Evolutionary conservation across 2,113 vertebrate genomes (phyloP).

Genomic region (Siphamia tubifer): DNA sequence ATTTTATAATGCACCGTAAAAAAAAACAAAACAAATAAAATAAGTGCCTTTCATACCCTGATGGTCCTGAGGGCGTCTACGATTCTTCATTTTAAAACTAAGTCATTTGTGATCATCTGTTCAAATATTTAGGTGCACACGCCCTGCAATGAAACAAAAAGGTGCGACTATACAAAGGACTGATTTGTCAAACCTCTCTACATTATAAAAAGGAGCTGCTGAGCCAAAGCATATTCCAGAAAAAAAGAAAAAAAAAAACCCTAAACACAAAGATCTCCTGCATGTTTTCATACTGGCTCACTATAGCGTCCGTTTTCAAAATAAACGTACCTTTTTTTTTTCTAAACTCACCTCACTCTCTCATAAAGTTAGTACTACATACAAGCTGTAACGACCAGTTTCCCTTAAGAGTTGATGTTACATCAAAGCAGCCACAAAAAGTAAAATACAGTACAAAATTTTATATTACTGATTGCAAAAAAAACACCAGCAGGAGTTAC

Average conservation of each 20-base stretch:
- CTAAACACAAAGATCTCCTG: not conserved
- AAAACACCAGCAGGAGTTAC: slow-evolving; percentile 32
- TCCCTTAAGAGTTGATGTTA: slow-evolving; percentile 31
- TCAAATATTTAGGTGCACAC: not conserved
- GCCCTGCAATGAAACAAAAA: not conserved
- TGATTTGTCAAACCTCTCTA: not conserved
- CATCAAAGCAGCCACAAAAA: slow-evolving; percentile 23
- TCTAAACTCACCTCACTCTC: not conserved
- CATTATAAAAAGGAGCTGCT: not conserved
- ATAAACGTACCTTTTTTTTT: not conserved
- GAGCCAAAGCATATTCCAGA: not conserved
- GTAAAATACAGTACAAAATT: slow-evolving; percentile 59
- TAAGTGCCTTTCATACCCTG: not conserved
- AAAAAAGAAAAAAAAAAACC: not conserved
- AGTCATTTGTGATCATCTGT: no score
- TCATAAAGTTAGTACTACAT: not conserved
- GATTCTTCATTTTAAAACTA: no score
- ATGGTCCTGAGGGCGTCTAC: not conserved
- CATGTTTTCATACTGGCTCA: slow-evolving; percentile 27
- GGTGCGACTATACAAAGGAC: not conserved
- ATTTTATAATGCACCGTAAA: not conserved
- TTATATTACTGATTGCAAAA: slow-evolving; percentile 45
- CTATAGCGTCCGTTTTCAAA: not conserved
- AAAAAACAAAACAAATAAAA: not conserved
- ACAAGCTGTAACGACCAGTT: slow-evolving; percentile 15